Evolutionary conservation across 2,113 vertebrate species (phyloP), one percentile per base, ranked within the genome.

Genomic region (Oryzias melastigma): DNA sequence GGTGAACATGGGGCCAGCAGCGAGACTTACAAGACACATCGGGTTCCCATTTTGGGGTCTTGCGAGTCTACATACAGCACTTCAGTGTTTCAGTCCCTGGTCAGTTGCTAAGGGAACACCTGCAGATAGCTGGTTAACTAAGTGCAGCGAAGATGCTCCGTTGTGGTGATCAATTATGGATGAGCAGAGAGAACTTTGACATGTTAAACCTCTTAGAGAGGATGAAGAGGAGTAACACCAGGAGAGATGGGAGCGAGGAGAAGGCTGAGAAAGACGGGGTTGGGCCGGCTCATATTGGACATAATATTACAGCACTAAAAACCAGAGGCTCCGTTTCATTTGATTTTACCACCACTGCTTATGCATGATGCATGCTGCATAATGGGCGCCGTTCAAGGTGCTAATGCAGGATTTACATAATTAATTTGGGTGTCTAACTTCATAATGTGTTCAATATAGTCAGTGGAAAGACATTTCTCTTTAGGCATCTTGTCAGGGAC

Each of bases 171-270:
- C 86, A 91, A 92, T 91, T 89, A 92, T 91, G 87, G 84, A 92
- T 90, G 89, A 85, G 71, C 73, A 16, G 75, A 86, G 87, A 83
- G 88, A 91, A 91, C 88, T 88, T 87, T 82, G 86, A 91, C 90
- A 90, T 90, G 89, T 89, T 87, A 90, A 91, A 89, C 88, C 91
- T 91, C 90, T 92, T 91, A 90, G 86, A 89, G 84, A 52, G 78
- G 65, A 68, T 77, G 75, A 63, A 75, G 78, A 72, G 61, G 68
- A 83, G 70, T 73, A 89, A 72, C 62, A 68, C 78, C 59, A n/a
- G 42, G 71, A 70, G 74, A 73, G 65, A 75, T 19, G 29, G 27
- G 64, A 79, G 71, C 58, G 69, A 74, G 79, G 84, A 59, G 41
- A 69, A 59, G 65, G 68, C 48, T 49, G 44, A 61, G 67, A 66